A percentile compares a stretch with the other conserved stretches of the same genome.
These are phyloP conservation scores for Platycercus adscitus DNA, from an alignment of 2,113 vertebrate species.

Conservation along the genomic window DNA sequence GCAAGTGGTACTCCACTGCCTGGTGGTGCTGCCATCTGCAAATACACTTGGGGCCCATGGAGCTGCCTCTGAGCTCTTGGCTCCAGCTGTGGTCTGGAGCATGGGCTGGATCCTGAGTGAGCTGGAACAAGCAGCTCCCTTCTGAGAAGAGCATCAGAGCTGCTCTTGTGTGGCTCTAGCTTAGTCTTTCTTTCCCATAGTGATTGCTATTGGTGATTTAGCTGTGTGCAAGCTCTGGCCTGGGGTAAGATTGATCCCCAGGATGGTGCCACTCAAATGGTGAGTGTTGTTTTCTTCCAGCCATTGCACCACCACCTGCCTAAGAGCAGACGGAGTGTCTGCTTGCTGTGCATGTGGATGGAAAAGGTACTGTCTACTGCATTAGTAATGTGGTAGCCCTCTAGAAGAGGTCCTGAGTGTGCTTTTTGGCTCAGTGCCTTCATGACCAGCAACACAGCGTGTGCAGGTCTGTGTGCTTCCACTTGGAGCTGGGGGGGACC, in stretches of 20 bases:
- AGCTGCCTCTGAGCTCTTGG: neutral
- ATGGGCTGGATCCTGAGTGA: neutral
- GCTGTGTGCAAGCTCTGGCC: neutral
- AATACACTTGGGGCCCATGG: rapidly evolving
- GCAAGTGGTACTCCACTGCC: neutral
- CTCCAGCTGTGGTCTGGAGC: neutral
- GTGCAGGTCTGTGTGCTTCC: neutral
- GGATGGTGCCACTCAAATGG: neutral
- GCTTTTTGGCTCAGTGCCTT: neutral
- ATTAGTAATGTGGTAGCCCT: neutral
- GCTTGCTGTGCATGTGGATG: neutral
- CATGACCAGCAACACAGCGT: rapidly evolving
- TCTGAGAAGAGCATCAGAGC: rapidly evolving
- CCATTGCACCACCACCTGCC: rapidly evolving
- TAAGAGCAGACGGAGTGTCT: neutral
- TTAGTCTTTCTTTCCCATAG: neutral
- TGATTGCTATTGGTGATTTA: neutral
- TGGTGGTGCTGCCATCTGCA: neutral
- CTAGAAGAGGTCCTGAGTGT: neutral
- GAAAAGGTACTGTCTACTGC: neutral
- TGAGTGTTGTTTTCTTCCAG: neutral
- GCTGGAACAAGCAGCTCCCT: neutral
- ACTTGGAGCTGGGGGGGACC: neutral
- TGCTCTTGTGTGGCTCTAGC: neutral
- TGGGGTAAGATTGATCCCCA: neutral